These are phyloP conservation scores for Physella acuta DNA, from an alignment of 1,140 invertebrate species.

Conservation along the genomic window DNA sequence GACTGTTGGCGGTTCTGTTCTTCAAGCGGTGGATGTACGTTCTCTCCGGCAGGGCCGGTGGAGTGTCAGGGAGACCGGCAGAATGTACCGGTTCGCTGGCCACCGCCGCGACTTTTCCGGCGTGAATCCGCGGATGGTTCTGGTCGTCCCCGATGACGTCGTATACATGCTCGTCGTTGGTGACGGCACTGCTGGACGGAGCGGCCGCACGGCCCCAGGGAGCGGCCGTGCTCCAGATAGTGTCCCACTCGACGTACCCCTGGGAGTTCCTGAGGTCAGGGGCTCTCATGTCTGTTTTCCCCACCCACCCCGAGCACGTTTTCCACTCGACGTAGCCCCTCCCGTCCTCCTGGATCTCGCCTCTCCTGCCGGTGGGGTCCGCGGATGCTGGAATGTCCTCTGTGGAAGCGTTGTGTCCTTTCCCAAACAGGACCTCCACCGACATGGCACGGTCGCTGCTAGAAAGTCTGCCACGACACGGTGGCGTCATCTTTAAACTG, in stretches of 20 bases:
- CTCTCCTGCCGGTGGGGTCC: too few species aligned
- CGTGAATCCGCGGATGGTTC: neutral
- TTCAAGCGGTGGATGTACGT: slow-evolving; percentile 22
- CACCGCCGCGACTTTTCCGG: neutral
- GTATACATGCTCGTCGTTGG: slow-evolving; percentile 18
- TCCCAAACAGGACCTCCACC: slow-evolving; percentile 8
- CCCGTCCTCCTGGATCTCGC: neutral
- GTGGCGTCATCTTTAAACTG: neutral
- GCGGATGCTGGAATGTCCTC: neutral
- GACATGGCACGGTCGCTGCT: slow-evolving; percentile 7
- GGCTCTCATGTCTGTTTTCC: neutral
- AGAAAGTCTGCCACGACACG: slow-evolving; percentile 2
- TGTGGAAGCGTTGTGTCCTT: neutral
- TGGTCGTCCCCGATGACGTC: slow-evolving; percentile 14
- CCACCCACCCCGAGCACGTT: slow-evolving; percentile 20
- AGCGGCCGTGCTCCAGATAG: slow-evolving; percentile 16
- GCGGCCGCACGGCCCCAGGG: neutral
- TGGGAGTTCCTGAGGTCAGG: neutral
- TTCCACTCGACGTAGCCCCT: slow-evolving; percentile 20
- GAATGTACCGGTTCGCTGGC: neutral
- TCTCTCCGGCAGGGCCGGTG: slow-evolving; percentile 23
- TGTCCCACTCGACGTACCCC: slow-evolving; percentile 25
- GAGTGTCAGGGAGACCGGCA: neutral
- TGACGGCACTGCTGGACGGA: neutral
- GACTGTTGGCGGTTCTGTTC: neutral